A percentile compares a stretch with the other conserved stretches of the same genome.
Evolutionary conservation across 1,140 invertebrate species (phyloP).

Genomic region (Tigriopus japonicus): DNA sequence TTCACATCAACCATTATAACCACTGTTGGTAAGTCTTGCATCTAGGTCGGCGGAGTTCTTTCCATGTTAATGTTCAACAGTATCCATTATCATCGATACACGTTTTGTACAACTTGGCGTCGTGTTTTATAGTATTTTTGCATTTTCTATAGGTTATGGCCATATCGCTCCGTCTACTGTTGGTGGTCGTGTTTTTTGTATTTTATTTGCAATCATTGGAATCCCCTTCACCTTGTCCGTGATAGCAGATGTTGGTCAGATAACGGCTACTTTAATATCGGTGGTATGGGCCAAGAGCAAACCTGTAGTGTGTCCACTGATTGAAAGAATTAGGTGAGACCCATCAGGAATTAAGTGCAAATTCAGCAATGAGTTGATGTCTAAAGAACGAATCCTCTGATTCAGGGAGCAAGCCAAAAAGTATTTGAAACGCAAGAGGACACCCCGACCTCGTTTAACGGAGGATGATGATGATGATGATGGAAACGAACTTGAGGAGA

Average conservation of each 20-base stretch:
- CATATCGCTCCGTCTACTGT: constrained; percentile 77
- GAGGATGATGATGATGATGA: neutral
- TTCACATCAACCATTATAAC: constrained; percentile 10
- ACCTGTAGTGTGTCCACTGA: neutral
- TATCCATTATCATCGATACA: no score
- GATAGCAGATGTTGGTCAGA: constrained; percentile 70
- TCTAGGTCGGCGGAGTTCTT: no score
- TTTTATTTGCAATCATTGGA: constrained; percentile 73
- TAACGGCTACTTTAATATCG: constrained; percentile 45
- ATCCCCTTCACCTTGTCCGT: constrained; percentile 82
- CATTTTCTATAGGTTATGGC: constrained; percentile 68
- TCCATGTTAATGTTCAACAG: no score
- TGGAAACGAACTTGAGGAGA: neutral
- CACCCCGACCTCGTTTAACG: no score
- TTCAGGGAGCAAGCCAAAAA: no score
- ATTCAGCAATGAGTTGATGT: no score
- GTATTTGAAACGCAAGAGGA: no score
- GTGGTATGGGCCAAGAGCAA: neutral
- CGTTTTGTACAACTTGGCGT: no score
- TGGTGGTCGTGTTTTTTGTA: constrained; percentile 66
- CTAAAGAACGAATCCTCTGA: no score
- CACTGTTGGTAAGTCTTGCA: neutral
- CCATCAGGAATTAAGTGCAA: no score
- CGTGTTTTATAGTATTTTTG: no score
- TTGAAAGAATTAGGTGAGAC: no score